phyloP scores from a whole-genome alignment of 1,140 invertebrate species.

The Venustaconcha ellipsiformis region DNA sequence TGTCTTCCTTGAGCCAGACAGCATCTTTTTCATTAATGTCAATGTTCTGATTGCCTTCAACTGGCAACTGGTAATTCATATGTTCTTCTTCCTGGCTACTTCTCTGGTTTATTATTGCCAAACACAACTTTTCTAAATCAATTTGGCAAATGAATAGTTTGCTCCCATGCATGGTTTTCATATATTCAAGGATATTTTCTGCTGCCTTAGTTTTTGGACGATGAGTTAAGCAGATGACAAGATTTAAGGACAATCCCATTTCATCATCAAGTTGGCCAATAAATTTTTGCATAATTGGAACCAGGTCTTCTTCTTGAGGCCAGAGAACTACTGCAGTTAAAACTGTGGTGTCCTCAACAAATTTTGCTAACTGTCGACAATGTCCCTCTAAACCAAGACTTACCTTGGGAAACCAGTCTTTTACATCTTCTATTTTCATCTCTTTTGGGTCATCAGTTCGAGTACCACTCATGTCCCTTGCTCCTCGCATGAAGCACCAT shows the following conservation, averaged over 20 bases:
- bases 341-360: slow-evolving; percentile 31
- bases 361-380: slow-evolving; percentile 21
- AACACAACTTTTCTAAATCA: too few species aligned
- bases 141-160: background rate
- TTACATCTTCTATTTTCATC: slow-evolving; percentile 19
- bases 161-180: slow-evolving; percentile 14
- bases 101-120: too few species aligned
- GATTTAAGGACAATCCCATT: slow-evolving; percentile 11
- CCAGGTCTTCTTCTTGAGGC: slow-evolving; percentile 10
- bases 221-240: slow-evolving; percentile 8
- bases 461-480: slow-evolving; percentile 31
- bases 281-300: slow-evolving; percentile 11
- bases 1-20: slow-evolving; percentile 40
- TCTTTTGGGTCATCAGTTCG: too few species aligned
- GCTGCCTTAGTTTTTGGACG: background rate
- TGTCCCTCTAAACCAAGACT: slow-evolving; percentile 21
- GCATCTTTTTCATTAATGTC: slow-evolving; percentile 29
- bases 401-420: slow-evolving; percentile 31
- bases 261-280: slow-evolving; percentile 17
- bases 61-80: slow-evolving; percentile 14
- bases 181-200: slow-evolving; percentile 4
- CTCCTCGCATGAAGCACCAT: slow-evolving; percentile 42
- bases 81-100: background rate
- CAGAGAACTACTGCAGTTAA: slow-evolving; percentile 36
- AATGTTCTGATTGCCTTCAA: slow-evolving; percentile 2